These are phyloP conservation scores for Melanophora roralis DNA, from an alignment of 2,888 invertebrate species.

Conservation along the genomic window DNA sequence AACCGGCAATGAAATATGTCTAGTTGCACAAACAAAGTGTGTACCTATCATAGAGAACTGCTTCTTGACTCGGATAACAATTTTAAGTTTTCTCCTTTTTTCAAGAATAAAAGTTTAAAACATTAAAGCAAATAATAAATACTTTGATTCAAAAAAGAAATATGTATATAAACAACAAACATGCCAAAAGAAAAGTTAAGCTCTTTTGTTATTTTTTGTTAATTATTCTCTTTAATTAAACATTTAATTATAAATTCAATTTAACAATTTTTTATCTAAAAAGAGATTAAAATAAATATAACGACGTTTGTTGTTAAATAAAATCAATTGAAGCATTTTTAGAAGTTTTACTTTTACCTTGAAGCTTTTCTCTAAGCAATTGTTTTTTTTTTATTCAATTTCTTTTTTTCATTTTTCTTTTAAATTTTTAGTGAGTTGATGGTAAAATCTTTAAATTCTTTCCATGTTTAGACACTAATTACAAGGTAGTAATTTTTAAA, in stretches of 20 bases:
- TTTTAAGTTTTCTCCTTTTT: not conserved
- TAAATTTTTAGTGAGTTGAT: conserved; percentile 29
- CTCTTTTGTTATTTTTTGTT: conserved; percentile 1
- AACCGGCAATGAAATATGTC: too few species aligned
- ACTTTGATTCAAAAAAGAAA: conserved; percentile 7
- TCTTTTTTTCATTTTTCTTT: not conserved
- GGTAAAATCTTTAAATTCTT: conserved; percentile 50
- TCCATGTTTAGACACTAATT: conserved; percentile 56
- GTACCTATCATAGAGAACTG: too few species aligned
- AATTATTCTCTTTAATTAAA: not conserved
- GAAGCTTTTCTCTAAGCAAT: conserved; percentile 5
- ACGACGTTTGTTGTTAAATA: too few species aligned
- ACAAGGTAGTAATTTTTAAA: conserved; percentile 7
- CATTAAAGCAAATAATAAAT: not conserved
- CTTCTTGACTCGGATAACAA: conserved; percentile 26
- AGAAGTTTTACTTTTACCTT: conserved; percentile 12
- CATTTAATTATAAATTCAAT: conserved; percentile 28
- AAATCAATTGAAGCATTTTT: conserved; percentile 9
- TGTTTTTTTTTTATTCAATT: not conserved
- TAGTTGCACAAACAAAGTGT: too few species aligned
- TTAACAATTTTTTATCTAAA: too few species aligned
- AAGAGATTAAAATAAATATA: too few species aligned
- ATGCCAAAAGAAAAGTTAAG: conserved; percentile 41
- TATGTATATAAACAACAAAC: not conserved
- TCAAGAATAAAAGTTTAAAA: conserved; percentile 45